Base-by-base conservation (phyloP, 2,113 vertebrate species). In the Ursus arctos region DNA sequence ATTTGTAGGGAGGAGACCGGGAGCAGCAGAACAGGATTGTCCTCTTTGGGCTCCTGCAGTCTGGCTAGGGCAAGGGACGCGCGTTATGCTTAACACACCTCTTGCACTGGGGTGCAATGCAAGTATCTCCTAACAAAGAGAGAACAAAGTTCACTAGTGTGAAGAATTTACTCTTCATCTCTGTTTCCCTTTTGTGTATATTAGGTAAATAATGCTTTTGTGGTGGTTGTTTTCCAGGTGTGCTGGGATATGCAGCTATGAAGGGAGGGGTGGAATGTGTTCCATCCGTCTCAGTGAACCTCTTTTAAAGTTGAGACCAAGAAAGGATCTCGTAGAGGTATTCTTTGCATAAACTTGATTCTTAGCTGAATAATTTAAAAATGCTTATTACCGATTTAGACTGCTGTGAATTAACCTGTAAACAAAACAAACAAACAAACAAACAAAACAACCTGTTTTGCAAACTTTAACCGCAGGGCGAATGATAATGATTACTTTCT, bases 251-350 rank as follows among this genome's bases (percentile, higher is more conserved):
- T 99, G 99, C 97, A 99, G 98, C 0, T 99, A 99, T 8, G 99
- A 99, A 92, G 99, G 99, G 15, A 98, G 94, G 77, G 99, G 99
- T 26, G 99, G 99, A 19, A 98, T 99, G 98, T 99, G 99, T 94
- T 99, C 99, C 2, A 99, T 99, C 97, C 99, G 99, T 36, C 99
- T 99, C 89, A 99, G 99, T 86, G 99, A 99, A 85, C 99, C 99
- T 0, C 99, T 99, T 16, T 97, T 99, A 22, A 99, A 99, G 97
- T 97, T 99, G 31, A 98, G 99, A 96, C 99, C 99, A 0, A 99
- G 99, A 47, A 99, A 99, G 97, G 99, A 99, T 97, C 99, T 99
- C 0, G 99, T 99, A 51, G 98, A 99, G 99, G 99, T 99, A 99
- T 86, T 94, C 13, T 96, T 86, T 76, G 18, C 74, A 28, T 53